Evolutionary conservation across 2,113 vertebrate species (phyloP).

Genomic region (Phyllostomus hastatus): DNA sequence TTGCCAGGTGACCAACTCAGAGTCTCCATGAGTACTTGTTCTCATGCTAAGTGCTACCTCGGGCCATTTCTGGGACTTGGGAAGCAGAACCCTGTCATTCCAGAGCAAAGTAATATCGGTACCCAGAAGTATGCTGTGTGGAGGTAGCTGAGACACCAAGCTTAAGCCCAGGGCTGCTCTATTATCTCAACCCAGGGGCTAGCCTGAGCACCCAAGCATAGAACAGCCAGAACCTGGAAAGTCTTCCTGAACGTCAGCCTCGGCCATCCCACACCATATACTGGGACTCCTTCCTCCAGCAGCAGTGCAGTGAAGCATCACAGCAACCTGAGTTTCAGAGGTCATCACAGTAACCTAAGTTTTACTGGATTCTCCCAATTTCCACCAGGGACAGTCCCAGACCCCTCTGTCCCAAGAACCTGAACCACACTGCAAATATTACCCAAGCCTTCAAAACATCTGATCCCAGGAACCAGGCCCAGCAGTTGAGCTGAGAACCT

Average conservation of each 20-base stretch:
- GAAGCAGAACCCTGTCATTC: neutral
- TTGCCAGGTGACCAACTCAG: neutral
- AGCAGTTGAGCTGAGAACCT: neutral
- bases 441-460: neutral
- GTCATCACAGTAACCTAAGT: no score
- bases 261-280: fast-evolving
- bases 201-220: no score
- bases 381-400: neutral
- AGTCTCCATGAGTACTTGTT: neutral
- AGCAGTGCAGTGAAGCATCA: no score
- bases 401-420: neutral
- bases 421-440: neutral
- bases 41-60: neutral
- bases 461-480: neutral
- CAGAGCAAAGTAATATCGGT: neutral
- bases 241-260: neutral
- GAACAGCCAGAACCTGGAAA: neutral
- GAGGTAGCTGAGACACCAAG: neutral
- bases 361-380: neutral
- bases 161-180: neutral
- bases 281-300: no score
- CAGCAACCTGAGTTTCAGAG: neutral
- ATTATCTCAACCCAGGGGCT: fast-evolving
- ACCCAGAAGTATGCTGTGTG: neutral
- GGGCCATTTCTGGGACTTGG: neutral